A percentile compares a stretch with the other conserved stretches of the same genome.
Conservation (phyloP, 2,797 vertebrate species). For the Thalassophryne amazonica region DNA sequence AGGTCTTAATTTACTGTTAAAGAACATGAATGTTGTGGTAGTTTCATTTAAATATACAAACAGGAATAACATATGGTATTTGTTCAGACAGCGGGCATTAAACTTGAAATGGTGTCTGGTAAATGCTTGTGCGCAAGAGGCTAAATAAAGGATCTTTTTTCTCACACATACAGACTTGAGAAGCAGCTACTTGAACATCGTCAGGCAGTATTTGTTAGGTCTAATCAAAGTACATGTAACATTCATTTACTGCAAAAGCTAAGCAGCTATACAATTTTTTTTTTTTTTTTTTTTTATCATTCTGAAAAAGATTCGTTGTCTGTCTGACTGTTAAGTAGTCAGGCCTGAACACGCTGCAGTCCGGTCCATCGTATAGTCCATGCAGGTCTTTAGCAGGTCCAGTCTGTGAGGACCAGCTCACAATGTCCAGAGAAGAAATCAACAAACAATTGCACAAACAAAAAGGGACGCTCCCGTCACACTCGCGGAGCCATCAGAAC, state of each 20-base stretch:
- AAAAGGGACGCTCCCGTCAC: not conserved
- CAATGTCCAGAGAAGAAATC: slow-evolving; percentile 16
- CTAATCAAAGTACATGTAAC: slow-evolving; percentile 32
- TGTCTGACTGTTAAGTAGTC: slow-evolving; percentile 26
- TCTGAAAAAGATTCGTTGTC: slow-evolving; percentile 19
- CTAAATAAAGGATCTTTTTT: slow-evolving; percentile 26
- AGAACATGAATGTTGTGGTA: slow-evolving; percentile 22
- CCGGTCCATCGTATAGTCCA: slow-evolving; percentile 14
- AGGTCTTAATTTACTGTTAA: slow-evolving; percentile 1
- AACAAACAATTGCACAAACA: not conserved
- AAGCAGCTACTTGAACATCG: slow-evolving; percentile 30
- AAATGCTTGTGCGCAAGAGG: slow-evolving; percentile 44
- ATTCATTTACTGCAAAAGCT: slow-evolving; percentile 36
- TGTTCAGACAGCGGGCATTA: too few species aligned
- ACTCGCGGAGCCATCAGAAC: slow-evolving; percentile 61
- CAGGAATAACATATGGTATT: too few species aligned
- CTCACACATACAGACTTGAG: slow-evolving; percentile 27
- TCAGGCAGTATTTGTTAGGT: slow-evolving; percentile 46
- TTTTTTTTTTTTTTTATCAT: not conserved
- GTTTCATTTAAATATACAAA: too few species aligned
- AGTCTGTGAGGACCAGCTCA: slow-evolving; percentile 24
- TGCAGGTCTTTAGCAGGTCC: slow-evolving; percentile 19
- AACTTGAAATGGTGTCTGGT: too few species aligned
- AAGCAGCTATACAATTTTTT: slow-evolving; percentile 14
- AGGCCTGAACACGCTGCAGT: slow-evolving; percentile 18